A percentile compares a stretch with the other conserved stretches of the same genome.
Conservation (phyloP, 92 coral and sea anemone genomes). For the Plumapathes pennacea region DNA sequence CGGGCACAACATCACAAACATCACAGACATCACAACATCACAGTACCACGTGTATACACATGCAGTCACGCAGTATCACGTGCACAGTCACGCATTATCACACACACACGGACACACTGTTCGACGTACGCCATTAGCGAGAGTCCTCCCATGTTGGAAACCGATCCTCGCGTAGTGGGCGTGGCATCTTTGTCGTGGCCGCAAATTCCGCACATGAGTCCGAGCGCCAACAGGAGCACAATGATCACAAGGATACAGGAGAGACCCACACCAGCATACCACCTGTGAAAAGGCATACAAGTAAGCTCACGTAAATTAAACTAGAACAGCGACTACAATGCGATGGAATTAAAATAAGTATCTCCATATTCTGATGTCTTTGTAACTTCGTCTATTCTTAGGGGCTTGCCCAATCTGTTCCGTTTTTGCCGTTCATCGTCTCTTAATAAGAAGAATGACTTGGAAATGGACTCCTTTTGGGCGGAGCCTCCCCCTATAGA, state of each 20-base stretch:
- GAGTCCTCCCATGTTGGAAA: slow-evolving; percentile 91
- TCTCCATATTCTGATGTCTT: too few species aligned
- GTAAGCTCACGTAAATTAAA: too few species aligned
- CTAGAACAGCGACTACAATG: too few species aligned
- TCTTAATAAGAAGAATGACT: neutral
- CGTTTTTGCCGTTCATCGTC: too few species aligned
- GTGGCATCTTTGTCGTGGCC: slow-evolving; percentile 83
- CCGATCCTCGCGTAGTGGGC: slow-evolving; percentile 80
- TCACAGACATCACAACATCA: too few species aligned
- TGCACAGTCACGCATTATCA: too few species aligned
- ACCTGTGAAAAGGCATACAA: slow-evolving; percentile 49
- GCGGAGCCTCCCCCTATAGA: neutral
- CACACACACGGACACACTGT: neutral
- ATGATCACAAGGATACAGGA: slow-evolving; percentile 80
- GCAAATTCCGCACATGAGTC: slow-evolving; percentile 93
- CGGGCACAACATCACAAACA: too few species aligned
- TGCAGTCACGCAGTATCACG: too few species aligned
- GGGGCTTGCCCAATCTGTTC: too few species aligned
- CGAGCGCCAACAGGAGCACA: slow-evolving; percentile 85
- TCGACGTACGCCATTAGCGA: slow-evolving; percentile 94
- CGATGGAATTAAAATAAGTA: too few species aligned
- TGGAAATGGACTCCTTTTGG: neutral
- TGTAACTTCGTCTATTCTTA: too few species aligned
- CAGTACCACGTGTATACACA: too few species aligned
- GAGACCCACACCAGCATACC: slow-evolving; percentile 87